Conservation (phyloP, 2,113 vertebrate genomes). For the Chauna torquata region DNA sequence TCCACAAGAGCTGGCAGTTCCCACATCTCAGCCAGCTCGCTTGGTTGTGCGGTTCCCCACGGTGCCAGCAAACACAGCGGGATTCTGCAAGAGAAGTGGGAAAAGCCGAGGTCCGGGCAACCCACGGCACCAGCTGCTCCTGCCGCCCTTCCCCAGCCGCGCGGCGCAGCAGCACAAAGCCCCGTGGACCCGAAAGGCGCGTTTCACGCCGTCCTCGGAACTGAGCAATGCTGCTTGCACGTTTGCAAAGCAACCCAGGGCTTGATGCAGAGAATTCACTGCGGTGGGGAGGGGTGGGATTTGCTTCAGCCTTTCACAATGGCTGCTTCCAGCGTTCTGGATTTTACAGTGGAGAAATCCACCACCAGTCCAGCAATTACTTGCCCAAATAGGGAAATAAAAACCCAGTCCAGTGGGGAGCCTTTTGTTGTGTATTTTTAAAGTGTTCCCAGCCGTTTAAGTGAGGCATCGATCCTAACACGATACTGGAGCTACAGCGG, state of each 20-base stretch:
- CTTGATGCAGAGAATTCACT: neutral
- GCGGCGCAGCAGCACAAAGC: neutral
- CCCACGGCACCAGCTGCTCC: neutral
- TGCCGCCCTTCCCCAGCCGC: neutral
- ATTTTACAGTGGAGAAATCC: neutral
- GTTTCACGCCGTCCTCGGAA: neutral
- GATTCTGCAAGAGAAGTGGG: neutral
- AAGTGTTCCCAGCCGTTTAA: neutral
- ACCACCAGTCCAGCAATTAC: neutral
- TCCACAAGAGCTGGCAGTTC: neutral
- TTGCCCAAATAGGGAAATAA: neutral
- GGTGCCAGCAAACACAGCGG: neutral
- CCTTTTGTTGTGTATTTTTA: neutral
- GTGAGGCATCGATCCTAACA: neutral
- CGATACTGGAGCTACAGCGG: neutral
- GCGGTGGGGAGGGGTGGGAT: neutral
- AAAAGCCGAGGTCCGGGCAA: neutral
- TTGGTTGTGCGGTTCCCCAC: neutral
- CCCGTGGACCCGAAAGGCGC: neutral
- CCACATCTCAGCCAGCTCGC: neutral
- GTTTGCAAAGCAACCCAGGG: neutral
- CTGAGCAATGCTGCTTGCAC: neutral
- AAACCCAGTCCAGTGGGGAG: neutral
- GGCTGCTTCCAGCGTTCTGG: neutral
- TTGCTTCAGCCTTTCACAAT: neutral